Evolutionary conservation across 2,113 vertebrate species (phyloP), one percentile per base, ranked within the genome.

Genomic region (Barbus barbus): DNA sequence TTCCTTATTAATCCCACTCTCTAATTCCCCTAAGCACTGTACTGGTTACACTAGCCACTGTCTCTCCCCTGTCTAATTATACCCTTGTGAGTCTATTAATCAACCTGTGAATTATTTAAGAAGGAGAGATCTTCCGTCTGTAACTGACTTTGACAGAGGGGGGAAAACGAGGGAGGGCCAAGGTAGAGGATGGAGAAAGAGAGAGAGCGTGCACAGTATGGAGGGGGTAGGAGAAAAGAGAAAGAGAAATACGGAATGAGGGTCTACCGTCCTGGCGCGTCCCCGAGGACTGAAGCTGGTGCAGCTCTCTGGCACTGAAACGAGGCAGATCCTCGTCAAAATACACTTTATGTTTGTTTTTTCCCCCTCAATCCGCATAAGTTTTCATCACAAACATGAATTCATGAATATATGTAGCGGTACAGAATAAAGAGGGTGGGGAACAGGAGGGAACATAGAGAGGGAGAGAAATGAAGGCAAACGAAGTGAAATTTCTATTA

Each of bases 21-120:
- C 93, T 93, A 93, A 96, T 95, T 99, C 97, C 98, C 97, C 90
- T 96, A 97, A 98, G 97, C 95, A 93, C 97, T 95, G 96, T 93
- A 94, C 96, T 95, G 95, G 97, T 97, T 97, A 95, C 96, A 95
- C 96, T 94, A 93, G 96, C 96, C 96, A 95, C 95, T 91, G 95
- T 96, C 96, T 97, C 97, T 97, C 96, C 96, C 95, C 96, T 95
- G 95, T 92, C 96, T 99, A 99, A 99, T 99, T 99, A 99, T 97
- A 97, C 97, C 97, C 97, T 93, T 97, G 97, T 97, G 98, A 96
- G 97, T 96, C 96, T 96, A 98, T 98, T 98, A 98, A 98, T 98
- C 98, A 98, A 96, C 96, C 96, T 95, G 96, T 99, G 96, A 98
- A 99, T 99, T 98, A 99, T 99, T 99, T 96, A 99, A 93, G 92